Conservation (phyloP, 2,797 vertebrate genomes). For the Borostomias antarcticus region DNA sequence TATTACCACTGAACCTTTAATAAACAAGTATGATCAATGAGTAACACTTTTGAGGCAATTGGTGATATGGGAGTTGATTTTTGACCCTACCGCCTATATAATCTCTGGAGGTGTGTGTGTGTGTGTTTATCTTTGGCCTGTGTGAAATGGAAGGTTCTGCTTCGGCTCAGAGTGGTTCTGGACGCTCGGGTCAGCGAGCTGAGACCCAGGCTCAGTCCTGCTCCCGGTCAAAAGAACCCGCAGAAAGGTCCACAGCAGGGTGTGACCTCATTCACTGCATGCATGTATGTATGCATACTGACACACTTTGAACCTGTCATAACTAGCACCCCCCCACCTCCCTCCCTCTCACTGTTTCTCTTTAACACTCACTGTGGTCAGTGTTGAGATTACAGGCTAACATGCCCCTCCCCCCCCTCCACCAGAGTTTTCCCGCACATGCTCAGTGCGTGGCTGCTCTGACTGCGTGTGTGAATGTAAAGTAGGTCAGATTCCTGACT, state of each 20-base stretch:
- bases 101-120: neutral
- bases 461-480: conserved; percentile 71
- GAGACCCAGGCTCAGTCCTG: neutral
- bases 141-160: neutral
- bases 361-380: conserved; percentile 67
- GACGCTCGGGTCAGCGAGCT: too few species aligned
- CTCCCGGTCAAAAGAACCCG: conserved; percentile 25
- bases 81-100: neutral
- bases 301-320: conserved; percentile 48
- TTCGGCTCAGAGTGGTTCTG: conserved; percentile 6
- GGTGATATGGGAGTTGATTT: neutral
- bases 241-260: conserved; percentile 38
- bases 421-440: conserved; percentile 54
- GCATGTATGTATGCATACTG: conserved; percentile 49
- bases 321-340: conserved; percentile 41
- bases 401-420: conserved; percentile 63
- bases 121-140: neutral
- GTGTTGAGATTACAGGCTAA: conserved; percentile 67
- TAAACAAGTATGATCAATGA: conserved; percentile 1
- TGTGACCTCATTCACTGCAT: conserved; percentile 53
- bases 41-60: neutral
- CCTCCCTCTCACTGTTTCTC: conserved; percentile 52
- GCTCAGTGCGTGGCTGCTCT: conserved; percentile 58
- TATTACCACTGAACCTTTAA: neutral
- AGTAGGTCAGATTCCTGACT: conserved; percentile 80